Base-by-base conservation (phyloP, 2,888 invertebrate genomes). In the Leucania comma region DNA sequence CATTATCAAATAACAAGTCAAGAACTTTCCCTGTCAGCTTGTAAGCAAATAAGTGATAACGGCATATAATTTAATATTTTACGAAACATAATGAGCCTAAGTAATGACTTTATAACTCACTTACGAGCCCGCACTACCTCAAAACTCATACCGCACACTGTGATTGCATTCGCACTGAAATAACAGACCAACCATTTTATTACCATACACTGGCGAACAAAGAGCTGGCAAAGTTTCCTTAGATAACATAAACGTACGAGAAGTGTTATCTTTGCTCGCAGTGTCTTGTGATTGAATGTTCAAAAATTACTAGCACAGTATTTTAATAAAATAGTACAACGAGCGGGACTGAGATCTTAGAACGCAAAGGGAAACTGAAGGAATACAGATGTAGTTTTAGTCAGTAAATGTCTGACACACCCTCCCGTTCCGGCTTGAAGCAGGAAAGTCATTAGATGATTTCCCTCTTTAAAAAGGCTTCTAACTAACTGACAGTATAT, bases 131-230 rank as follows among this genome's bases (percentile, higher is more conserved):
- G 60, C 62, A 76, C 35, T 59, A 48, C 64, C 73, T 71, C 48
- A 73, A 58, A 62, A 74, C 71, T 75, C 61, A 72, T 58, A 76
- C 82, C 14, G 65, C 74, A 82, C 73, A 83, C 76, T 68, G 62
- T 63, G 58, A 74, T 77, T 72, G 66, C 64, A 81, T 62, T 61
- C 53, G 82, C 84, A 86, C 86, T 58, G n/a, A n/a, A 79, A 75
- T 78, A 62, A 75, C 74, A 73, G 53, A 67, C 29, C 48, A 61
- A 35, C 46, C 32, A 70, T 77, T 65, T 67, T 68, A 57, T 77
- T 80, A 80, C 75, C 69, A 75, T 70, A 68, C 46, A 68, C 53
- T 75, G 63, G 32, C 24, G 54, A 68, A 62, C 66, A 66, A 68
- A 81, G 38, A 38, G 0, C 50, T 22, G 14, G 22, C 29, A 42